These are phyloP conservation scores for Campylomormyrus tamandua DNA, from an alignment of 2,113 vertebrate species.

Conservation along the genomic window DNA sequence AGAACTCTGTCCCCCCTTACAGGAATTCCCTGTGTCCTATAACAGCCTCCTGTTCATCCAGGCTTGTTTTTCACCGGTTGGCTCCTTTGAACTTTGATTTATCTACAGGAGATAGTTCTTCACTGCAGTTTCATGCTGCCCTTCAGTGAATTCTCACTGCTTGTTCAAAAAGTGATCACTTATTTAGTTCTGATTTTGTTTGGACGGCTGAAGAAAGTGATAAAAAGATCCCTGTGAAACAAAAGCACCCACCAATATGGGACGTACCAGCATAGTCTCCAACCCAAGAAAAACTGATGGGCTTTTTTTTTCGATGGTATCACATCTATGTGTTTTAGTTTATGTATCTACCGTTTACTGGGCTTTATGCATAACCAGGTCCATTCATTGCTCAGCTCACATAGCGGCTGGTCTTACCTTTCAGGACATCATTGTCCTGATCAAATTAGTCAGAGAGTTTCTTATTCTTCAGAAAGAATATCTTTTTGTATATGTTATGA, in stretches of 20 bases:
- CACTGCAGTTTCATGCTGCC: not conserved
- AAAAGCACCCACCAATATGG: not conserved
- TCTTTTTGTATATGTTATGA: constrained; percentile 34
- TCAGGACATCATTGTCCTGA: not conserved
- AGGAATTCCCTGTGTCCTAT: constrained; percentile 52
- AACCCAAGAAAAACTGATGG: not conserved
- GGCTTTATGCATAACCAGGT: not conserved
- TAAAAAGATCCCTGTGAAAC: not conserved
- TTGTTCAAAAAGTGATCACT: not conserved
- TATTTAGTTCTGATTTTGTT: not conserved
- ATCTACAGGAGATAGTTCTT: not conserved
- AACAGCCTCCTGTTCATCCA: constrained; percentile 24
- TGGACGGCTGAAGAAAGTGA: not conserved
- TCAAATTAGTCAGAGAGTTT: not conserved
- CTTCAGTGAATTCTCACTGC: not conserved
- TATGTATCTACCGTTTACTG: not conserved
- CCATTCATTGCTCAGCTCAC: not conserved
- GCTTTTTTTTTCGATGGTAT: not conserved
- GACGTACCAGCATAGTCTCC: not conserved
- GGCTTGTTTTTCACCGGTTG: constrained; percentile 21
- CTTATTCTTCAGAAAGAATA: constrained; percentile 32
- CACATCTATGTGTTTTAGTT: not conserved
- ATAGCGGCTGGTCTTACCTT: not conserved
- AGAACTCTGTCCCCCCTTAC: constrained; percentile 34
- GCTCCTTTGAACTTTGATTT: not conserved